Percentiles rank a stretch among this genome's conserved stretches.
phyloP scores from a whole-genome alignment of 2,797 vertebrate species.

The Microctenopoma lineatum region DNA sequence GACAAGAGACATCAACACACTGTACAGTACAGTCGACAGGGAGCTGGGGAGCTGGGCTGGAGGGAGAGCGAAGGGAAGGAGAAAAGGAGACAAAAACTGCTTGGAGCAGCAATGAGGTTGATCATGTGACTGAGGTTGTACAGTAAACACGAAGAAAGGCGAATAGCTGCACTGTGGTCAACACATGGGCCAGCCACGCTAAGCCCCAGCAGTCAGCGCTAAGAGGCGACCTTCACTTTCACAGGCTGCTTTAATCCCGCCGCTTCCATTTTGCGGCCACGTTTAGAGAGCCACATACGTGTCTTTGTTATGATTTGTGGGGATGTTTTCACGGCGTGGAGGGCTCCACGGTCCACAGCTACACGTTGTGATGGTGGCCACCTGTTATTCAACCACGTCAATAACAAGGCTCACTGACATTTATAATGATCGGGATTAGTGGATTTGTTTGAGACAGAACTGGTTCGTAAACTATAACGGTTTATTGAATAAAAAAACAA shows the following conservation, averaged over 20 bases:
- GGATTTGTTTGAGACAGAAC: constrained; percentile 17
- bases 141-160: constrained; percentile 81
- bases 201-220: constrained; percentile 51
- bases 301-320: constrained; percentile 76
- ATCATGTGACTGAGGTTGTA: constrained; percentile 77
- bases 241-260: constrained; percentile 63
- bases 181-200: constrained; percentile 49
- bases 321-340: constrained; percentile 57
- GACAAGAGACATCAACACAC: constrained; percentile 82
- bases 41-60: constrained; percentile 57
- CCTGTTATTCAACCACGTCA: constrained; percentile 79
- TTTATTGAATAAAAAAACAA: constrained; percentile 26
- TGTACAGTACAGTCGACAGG: constrained; percentile 73
- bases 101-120: constrained; percentile 73
- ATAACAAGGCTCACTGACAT: constrained; percentile 46
- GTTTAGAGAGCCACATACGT: constrained; percentile 81
- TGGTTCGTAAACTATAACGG: constrained; percentile 15
- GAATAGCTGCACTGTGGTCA: constrained; percentile 80
- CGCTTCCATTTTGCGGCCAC: constrained; percentile 82
- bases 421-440: constrained; percentile 29
- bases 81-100: constrained; percentile 76
- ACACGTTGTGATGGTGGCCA: constrained; percentile 71
- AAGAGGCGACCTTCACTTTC: constrained; percentile 76
- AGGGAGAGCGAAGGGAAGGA: constrained; percentile 53
- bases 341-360: constrained; percentile 51